Evolutionary conservation across 2,113 vertebrate species (phyloP).

Genomic region (Delphinus delphis): DNA sequence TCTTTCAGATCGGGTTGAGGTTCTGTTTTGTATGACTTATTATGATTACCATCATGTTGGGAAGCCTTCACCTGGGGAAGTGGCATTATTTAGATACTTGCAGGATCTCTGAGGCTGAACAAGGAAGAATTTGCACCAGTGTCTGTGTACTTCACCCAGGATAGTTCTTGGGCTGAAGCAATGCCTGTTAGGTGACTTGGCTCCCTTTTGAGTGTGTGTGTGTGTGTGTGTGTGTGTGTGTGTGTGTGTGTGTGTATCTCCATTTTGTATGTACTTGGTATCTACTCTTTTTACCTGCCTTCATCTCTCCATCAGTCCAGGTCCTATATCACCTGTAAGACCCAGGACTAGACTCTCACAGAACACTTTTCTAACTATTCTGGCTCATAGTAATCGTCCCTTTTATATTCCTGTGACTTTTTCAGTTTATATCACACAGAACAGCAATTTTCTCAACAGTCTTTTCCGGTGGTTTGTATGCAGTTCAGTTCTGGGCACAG

Average conservation of each 20-base stretch:
- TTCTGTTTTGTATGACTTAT: background rate
- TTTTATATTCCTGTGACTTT: background rate
- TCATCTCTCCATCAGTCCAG: background rate
- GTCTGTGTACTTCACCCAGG: rapidly evolving
- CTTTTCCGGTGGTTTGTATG: background rate
- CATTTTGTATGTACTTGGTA: background rate
- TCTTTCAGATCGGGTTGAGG: background rate
- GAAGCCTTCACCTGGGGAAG: background rate
- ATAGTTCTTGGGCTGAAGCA: background rate
- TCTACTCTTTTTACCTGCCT: background rate
- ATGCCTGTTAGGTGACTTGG: background rate
- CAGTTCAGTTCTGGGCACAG: background rate
- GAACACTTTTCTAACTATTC: background rate
- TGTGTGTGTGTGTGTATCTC: background rate
- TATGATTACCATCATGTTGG: too few species aligned
- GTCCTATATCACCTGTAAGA: background rate
- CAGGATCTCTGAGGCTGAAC: background rate
- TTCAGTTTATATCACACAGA: background rate
- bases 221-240: background rate
- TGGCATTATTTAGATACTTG: background rate
- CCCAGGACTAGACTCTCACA: background rate
- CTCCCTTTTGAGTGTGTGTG: background rate
- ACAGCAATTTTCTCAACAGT: background rate
- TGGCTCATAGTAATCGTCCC: background rate
- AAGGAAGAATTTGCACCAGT: background rate